Conservation (phyloP, 2,113 vertebrate genomes). For the Alligator mississippiensis region DNA sequence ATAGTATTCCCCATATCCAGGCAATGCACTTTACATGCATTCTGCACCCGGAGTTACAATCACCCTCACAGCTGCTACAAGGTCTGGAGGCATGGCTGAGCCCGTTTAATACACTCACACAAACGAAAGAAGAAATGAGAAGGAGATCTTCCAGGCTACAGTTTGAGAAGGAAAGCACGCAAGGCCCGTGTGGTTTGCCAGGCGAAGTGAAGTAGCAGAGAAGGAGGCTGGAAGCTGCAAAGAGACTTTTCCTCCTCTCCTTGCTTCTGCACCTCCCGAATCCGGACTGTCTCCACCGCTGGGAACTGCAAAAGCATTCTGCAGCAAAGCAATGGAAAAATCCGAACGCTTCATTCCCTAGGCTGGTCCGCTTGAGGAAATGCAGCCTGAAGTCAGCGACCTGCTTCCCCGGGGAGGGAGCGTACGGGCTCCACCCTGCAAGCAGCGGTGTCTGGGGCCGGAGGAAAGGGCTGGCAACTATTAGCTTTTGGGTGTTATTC, state of each 20-base stretch:
- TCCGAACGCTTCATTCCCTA: rapidly evolving
- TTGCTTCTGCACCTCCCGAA: background rate
- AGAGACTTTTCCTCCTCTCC: background rate
- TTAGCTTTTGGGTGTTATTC: background rate
- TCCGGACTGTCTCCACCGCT: background rate
- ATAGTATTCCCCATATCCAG: rapidly evolving
- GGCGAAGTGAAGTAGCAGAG: slow-evolving; percentile 48
- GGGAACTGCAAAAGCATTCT: background rate
- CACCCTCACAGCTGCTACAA: rapidly evolving
- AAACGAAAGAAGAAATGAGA: slow-evolving; percentile 1
- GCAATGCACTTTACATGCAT: rapidly evolving
- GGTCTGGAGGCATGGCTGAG: background rate
- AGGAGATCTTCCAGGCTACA: slow-evolving; percentile 16
- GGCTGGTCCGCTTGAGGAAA: background rate
- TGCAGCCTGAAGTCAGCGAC: background rate
- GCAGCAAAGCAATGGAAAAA: background rate
- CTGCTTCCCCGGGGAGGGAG: rapidly evolving
- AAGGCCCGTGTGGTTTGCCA: background rate
- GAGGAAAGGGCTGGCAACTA: background rate
- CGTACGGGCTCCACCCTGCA: rapidly evolving
- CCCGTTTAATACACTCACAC: background rate
- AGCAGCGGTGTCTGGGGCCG: rapidly evolving
- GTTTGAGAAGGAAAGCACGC: background rate
- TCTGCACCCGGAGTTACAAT: rapidly evolving
- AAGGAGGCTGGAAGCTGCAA: background rate